Evolutionary conservation across 2,113 vertebrate species (phyloP), one percentile per base, ranked within the genome.

Genomic region (Phoxinus phoxinus): DNA sequence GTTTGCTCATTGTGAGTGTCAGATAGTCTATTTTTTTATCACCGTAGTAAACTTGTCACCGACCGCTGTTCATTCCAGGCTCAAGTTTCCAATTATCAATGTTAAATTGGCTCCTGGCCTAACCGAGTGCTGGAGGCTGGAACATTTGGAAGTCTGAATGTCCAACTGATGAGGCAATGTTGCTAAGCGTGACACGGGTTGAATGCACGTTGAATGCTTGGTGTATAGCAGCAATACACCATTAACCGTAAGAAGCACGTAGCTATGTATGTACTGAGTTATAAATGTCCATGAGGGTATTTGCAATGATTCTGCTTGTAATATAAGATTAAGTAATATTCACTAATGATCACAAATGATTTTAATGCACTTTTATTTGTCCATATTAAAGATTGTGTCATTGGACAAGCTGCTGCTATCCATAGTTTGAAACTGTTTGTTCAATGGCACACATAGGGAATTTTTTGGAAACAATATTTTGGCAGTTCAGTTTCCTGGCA

Each of bases 61-160:
- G 82, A 32, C 83, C 35, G 32, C 69, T 74, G 77, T 77, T 61
- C 83, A 76, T 86, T 74, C 61, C 67, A 44, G 73, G 86, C 71
- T 90, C 87, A 25, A 58, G 83, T 90, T 87, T 89, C 89, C 84
- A 89, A 89, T 90, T 89, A 90, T 86, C 61, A 76, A 81, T 65
- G 84, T 87, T 88, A 89, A 87, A 90, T 84, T 84, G 89, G 86
- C 51, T 85, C 72, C 84, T 84, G 84, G 61, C 56, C 37, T 76
- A 35, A 48, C 48, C 35, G 30, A 65, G 44, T 41, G 37, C 79
- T 80, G 56, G 78, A 86, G 80, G 84, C 58, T 56, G 44, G 46
- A 69, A 81, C 59, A 84, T 65, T 76, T 63, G 32, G 15, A 73
- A 46, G 71, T 51, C 56, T 58, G 32, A 81, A 80, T 75, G 80